These are phyloP conservation scores for Diglossa cyanea DNA, from an alignment of 2,797 vertebrate species.

Conservation along the genomic window DNA sequence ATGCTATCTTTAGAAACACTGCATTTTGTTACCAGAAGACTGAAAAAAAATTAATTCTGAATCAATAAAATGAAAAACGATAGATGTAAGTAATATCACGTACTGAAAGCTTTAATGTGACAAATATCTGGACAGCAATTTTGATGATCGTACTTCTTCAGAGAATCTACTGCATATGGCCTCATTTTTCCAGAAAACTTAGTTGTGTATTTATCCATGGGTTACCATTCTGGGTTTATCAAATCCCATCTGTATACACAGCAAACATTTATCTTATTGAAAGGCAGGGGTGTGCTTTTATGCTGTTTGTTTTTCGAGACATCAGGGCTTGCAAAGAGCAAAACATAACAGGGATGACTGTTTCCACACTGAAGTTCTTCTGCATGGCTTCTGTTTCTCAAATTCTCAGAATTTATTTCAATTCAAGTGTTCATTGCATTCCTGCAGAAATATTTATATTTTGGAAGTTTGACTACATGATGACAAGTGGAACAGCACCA, in stretches of 20 bases:
- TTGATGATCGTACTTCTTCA: background rate
- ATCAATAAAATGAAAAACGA: background rate
- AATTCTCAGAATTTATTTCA: background rate
- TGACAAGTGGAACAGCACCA: background rate
- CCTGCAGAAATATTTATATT: background rate
- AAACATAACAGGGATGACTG: background rate
- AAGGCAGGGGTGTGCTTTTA: background rate
- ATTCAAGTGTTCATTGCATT: background rate
- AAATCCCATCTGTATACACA: background rate
- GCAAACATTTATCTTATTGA: background rate
- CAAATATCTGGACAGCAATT: background rate
- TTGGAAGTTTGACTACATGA: background rate
- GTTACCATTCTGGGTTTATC: background rate
- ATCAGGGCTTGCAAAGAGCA: background rate
- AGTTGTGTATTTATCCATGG: background rate
- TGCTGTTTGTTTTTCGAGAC: background rate
- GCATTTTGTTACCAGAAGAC: background rate
- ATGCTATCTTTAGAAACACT: background rate
- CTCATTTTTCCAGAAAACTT: background rate
- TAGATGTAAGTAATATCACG: background rate
- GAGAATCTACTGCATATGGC: background rate
- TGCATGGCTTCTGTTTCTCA: background rate
- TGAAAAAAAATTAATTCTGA: background rate
- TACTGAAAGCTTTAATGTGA: background rate
- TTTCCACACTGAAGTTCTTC: background rate